These are phyloP conservation scores for Drosophila acutilabella DNA, from an alignment of 2,888 invertebrate species.

Conservation along the genomic window DNA sequence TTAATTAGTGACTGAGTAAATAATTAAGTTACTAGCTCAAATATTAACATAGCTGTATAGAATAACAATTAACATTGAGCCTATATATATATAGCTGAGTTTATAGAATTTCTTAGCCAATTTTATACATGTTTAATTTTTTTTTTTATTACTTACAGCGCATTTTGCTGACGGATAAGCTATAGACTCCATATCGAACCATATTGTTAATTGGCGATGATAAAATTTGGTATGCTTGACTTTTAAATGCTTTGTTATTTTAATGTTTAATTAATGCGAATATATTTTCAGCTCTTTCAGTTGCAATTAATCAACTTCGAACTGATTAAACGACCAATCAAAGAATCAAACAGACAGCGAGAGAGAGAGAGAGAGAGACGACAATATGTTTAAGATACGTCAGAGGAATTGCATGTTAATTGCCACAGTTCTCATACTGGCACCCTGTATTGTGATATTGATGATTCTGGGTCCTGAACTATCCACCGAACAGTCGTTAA, in stretches of 20 bases:
- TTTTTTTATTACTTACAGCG: slow-evolving; percentile 24
- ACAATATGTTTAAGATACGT: slow-evolving; percentile 83
- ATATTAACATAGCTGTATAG: no score
- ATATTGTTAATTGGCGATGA: not conserved
- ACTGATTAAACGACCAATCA: slow-evolving; percentile 15
- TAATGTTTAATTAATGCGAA: not conserved
- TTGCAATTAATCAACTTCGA: slow-evolving; percentile 9
- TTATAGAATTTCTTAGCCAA: not conserved
- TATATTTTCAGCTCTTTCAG: slow-evolving; percentile 6
- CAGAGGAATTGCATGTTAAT: slow-evolving; percentile 87
- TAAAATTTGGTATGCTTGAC: slow-evolving; percentile 25
- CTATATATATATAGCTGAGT: no score
- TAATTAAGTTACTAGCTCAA: no score
- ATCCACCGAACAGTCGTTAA: slow-evolving; percentile 88
- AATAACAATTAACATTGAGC: no score
- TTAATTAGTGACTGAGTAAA: no score
- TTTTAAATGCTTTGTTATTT: not conserved
- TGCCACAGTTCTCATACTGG: slow-evolving; percentile 86
- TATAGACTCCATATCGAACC: slow-evolving; percentile 1
- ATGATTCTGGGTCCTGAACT: slow-evolving; percentile 86
- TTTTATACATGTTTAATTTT: not conserved
- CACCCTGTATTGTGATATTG: slow-evolving; percentile 86
- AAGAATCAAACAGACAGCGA: not conserved
- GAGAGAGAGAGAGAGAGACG: not conserved
- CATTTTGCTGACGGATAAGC: not conserved